Evolutionary conservation across 2,113 vertebrate genomes (phyloP).

Genomic region (Sylvia atricapilla): DNA sequence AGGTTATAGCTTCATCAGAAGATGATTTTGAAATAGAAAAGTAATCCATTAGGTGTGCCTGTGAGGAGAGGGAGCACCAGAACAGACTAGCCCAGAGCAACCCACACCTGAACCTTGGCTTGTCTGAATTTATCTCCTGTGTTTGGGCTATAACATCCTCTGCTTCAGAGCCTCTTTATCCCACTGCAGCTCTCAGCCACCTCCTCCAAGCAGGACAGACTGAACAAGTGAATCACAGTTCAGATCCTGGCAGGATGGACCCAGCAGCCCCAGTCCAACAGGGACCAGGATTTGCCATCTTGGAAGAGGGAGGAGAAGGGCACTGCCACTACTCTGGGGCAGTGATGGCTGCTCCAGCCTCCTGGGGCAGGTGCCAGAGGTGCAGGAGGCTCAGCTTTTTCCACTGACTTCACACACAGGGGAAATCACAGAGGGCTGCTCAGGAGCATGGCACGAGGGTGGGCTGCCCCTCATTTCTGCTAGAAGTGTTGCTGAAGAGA

Average conservation of each 20-base stretch:
- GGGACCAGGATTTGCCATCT: fast-evolving
- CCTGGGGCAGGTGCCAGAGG: background rate
- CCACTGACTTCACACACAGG: fast-evolving
- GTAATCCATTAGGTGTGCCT: background rate
- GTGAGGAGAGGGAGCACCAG: background rate
- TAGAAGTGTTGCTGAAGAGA: background rate
- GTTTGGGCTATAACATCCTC: background rate
- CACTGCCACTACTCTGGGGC: background rate
- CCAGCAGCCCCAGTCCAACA: background rate
- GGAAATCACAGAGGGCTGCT: background rate
- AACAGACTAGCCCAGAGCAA: background rate
- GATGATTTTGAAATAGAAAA: background rate
- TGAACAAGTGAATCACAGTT: background rate
- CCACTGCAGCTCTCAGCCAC: background rate
- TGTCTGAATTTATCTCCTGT: background rate
- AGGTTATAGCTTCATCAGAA: conserved; percentile 19
- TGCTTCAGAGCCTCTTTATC: background rate
- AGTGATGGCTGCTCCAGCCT: background rate
- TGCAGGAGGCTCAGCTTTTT: background rate
- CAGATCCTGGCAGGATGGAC: background rate
- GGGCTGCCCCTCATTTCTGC: background rate
- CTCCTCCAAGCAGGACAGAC: background rate
- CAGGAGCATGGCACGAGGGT: fast-evolving
- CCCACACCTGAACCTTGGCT: background rate
- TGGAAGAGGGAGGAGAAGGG: background rate